These are phyloP conservation scores for Drosophila nasuta DNA, from an alignment of 1,140 invertebrate genomes.

Conservation along the genomic window DNA sequence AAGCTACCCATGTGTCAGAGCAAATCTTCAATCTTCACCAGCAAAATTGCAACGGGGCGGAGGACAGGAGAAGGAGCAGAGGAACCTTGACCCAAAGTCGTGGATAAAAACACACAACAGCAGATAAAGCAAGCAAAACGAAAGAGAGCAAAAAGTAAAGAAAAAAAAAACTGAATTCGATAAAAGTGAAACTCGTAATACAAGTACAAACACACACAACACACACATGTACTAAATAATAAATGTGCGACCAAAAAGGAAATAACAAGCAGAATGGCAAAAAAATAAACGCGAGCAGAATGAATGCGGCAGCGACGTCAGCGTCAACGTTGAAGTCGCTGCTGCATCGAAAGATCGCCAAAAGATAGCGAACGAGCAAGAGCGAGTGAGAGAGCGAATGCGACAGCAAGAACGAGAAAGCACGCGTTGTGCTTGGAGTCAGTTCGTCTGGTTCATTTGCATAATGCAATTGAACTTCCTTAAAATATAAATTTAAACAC, in stretches of 20 bases:
- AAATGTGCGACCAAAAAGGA: slow-evolving; percentile 54
- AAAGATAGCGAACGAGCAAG: slow-evolving; percentile 3
- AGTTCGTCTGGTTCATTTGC: slow-evolving; percentile 45
- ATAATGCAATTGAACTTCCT: slow-evolving; percentile 62
- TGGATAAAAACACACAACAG: slow-evolving; percentile 46
- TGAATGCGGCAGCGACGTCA: slow-evolving; percentile 22
- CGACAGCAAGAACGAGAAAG: not conserved
- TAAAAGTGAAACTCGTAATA: slow-evolving; percentile 62
- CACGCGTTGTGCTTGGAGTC: slow-evolving; percentile 13
- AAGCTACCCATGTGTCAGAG: slow-evolving; percentile 17
- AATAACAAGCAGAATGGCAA: slow-evolving; percentile 46
- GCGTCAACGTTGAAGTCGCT: not conserved
- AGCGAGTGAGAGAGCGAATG: not conserved
- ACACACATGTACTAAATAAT: slow-evolving; percentile 30
- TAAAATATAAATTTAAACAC: slow-evolving; percentile 30
- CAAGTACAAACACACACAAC: slow-evolving; percentile 33
- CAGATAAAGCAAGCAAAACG: slow-evolving; percentile 30
- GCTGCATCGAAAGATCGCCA: slow-evolving; percentile 33
- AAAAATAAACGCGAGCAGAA: slow-evolving; percentile 22
- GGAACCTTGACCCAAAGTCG: slow-evolving; percentile 60
- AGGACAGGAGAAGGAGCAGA: not conserved
- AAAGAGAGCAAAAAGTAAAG: slow-evolving; percentile 29
- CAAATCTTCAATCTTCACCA: slow-evolving; percentile 20
- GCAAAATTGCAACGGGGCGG: slow-evolving; percentile 1
- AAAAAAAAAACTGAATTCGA: slow-evolving; percentile 40